A percentile compares a stretch with the other conserved stretches of the same genome.
These are phyloP conservation scores for cat (Felis catus) DNA, from an alignment of 2,113 vertebrate species.

Conservation along the genomic window DNA sequence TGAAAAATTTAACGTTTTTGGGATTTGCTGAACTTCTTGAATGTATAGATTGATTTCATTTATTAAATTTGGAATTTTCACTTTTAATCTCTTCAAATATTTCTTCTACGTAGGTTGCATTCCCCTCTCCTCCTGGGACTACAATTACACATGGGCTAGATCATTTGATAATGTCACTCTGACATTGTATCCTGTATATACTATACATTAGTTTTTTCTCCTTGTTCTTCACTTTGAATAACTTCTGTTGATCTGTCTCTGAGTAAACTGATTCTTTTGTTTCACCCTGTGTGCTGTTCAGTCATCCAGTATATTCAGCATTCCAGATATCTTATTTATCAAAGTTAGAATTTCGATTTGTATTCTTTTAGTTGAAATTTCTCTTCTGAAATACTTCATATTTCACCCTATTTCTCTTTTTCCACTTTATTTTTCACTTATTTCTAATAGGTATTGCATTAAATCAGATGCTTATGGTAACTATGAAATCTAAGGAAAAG, in stretches of 20 bases:
- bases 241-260: background rate
- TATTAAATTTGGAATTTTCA: background rate
- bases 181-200: background rate
- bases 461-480: background rate
- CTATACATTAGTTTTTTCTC: background rate
- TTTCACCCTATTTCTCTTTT: background rate
- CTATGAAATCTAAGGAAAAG: background rate
- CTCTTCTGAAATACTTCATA: background rate
- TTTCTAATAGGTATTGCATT: background rate
- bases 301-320: background rate
- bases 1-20: background rate
- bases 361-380: background rate
- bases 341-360: background rate
- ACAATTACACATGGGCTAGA: background rate
- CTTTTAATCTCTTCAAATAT: background rate
- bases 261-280: background rate
- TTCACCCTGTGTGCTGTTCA: background rate
- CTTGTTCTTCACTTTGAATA: background rate
- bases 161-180: background rate
- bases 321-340: background rate
- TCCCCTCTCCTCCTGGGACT: background rate
- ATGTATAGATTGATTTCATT: background rate
- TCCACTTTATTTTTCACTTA: background rate
- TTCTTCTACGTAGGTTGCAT: background rate
- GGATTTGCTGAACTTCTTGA: background rate